Base-by-base conservation (phyloP, 2,797 vertebrate species). In the Otolemur crassicaudatus region DNA sequence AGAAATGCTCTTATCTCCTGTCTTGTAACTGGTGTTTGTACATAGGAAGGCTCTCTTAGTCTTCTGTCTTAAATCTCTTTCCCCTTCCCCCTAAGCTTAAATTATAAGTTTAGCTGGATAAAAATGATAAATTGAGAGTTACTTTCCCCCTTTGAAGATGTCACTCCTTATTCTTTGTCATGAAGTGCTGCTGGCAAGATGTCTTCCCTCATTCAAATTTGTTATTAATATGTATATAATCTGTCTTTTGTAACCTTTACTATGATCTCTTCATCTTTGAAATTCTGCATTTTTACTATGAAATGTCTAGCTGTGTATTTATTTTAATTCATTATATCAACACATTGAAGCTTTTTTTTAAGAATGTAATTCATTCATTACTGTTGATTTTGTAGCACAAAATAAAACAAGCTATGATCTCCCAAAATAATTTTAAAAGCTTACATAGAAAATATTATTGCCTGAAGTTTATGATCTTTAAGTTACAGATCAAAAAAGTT, bases 301-400 rank as follows among this genome's bases (percentile, higher is more conserved):
- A 86, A 91, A 91, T 84, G 10, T 65, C 25, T 90, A 70, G 13
- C 60, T 56, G 37, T 92, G 9, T 87, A 56, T 93, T 76, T 86
- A 29, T 49, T 58, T 90, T 46, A 65, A 49, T 84, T 82, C 72
- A 37, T 81, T 95, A 14, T 58, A 46, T 90, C 46, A 37, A 20
- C 7, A 81, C 16, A 31, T 56, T 75, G 65, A 79, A 79, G 22
- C n/a, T 58, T 58, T 72, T 23, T 98, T 99, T 99, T 99, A 99
- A 99, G 99, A 99, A 99, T 99, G 99, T 99, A 99, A 99, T 99
- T 99, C 99, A 99, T 99, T 99, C 99, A 99, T 99, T 99, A 99
- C 99, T 99, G 99, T 99, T 99, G 99, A 99, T 99, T 99, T 98
- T 98, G 97, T 99, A 99, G 99, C 99, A 99, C 98, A 99, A 99